phyloP scores from a whole-genome alignment of 2,113 vertebrate species.

The Scortum barcoo region DNA sequence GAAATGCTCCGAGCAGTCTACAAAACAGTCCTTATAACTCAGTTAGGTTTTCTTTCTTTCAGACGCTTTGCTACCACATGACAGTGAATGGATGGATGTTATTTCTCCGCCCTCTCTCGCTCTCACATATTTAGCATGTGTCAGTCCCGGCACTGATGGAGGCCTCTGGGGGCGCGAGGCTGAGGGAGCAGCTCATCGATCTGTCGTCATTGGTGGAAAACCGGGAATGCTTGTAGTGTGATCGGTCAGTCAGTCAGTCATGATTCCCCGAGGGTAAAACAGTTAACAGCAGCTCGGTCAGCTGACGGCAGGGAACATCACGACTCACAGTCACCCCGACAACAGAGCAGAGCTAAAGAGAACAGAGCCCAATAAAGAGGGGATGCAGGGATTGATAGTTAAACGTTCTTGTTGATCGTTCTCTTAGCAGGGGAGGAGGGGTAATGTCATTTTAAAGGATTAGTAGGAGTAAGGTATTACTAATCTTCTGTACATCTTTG shows the following conservation, averaged over 20 bases:
- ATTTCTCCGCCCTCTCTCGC: not conserved
- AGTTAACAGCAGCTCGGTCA: constrained; percentile 22
- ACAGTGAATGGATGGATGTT: not conserved
- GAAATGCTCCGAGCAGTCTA: not conserved
- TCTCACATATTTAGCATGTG: constrained; percentile 9
- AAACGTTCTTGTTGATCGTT: too few relatives aligned
- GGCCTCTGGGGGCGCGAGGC: not conserved
- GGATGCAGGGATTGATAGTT: not conserved
- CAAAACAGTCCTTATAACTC: not conserved
- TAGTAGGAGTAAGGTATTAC: not conserved
- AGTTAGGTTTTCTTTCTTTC: not conserved
- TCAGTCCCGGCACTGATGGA: not conserved
- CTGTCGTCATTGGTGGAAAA: constrained; percentile 2
- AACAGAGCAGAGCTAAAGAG: not conserved
- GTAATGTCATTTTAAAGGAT: too few relatives aligned
- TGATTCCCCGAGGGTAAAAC: not conserved
- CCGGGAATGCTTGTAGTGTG: constrained; percentile 1
- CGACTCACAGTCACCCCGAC: not conserved
- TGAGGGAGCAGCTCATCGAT: not conserved
- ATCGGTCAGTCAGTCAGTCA: not conserved
- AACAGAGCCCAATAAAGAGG: not conserved
- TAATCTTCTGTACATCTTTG: not conserved
- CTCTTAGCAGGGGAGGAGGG: not conserved
- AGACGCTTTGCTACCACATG: not conserved
- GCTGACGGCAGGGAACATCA: constrained; percentile 28